Percentiles rank a stretch among this genome's conserved stretches.
phyloP scores from a whole-genome alignment of 1,140 invertebrate species.

The Bombus superbus region DNA sequence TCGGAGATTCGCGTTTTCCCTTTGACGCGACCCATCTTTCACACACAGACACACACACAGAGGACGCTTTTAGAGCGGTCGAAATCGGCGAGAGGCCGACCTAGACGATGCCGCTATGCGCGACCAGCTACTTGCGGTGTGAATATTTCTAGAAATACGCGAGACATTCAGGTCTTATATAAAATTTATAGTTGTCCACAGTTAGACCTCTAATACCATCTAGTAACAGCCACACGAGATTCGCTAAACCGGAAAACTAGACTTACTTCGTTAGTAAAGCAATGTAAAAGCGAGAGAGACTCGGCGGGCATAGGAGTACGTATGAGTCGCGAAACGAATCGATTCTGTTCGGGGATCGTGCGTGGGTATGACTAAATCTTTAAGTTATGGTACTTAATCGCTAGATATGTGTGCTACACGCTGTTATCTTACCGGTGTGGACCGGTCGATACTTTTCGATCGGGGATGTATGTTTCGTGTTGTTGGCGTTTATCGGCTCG shows the following conservation, averaged over 20 bases:
- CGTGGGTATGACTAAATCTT: constrained; percentile 16
- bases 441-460: constrained; percentile 17
- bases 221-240: constrained; percentile 40
- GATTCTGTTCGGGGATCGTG: not conserved
- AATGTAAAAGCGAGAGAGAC: constrained; percentile 12
- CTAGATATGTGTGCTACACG: constrained; percentile 32
- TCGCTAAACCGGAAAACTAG: constrained; percentile 31
- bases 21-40: not conserved
- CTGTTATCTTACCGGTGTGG: not conserved
- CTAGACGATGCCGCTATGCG: constrained; percentile 8
- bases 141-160: constrained; percentile 50
- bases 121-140: constrained; percentile 24
- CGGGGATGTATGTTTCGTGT: not conserved
- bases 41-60: too few species aligned
- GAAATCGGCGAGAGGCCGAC: constrained; percentile 22
- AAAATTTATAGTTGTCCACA: constrained; percentile 61
- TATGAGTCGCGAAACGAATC: constrained; percentile 9
- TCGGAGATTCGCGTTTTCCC: too few species aligned
- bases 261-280: constrained; percentile 14
- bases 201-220: constrained; percentile 51
- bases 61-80: not conserved
- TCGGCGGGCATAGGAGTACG: constrained; percentile 1
- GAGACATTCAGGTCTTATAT: constrained; percentile 58
- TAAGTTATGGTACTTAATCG: constrained; percentile 21
- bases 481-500: not conserved